Evolutionary conservation across 1,140 invertebrate species (phyloP).

Genomic region (Brachionus asplanchnoidis): DNA sequence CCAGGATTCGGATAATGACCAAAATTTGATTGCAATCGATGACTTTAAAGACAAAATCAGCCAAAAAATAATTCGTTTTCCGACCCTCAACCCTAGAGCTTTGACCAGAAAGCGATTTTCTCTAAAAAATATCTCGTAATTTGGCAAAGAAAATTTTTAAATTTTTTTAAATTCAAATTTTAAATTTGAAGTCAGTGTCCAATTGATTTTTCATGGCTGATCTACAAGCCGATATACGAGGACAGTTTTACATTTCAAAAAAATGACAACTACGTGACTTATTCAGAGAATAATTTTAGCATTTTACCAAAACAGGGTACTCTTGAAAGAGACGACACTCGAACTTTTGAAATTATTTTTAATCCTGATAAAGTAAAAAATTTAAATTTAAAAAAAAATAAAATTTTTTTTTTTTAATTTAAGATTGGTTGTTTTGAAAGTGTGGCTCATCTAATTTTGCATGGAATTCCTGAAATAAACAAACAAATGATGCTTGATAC

Average conservation of each 20-base stretch:
- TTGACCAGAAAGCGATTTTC: background rate
- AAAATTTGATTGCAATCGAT: background rate
- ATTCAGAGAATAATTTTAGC: background rate
- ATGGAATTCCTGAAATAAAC: conserved; percentile 47
- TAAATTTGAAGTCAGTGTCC: background rate
- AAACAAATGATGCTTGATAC: conserved; percentile 41
- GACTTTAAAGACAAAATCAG: conserved; percentile 27
- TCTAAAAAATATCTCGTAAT: conserved; percentile 30
- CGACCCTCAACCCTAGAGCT: background rate
- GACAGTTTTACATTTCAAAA: background rate
- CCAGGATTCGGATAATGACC: background rate
- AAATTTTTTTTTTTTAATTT: background rate
- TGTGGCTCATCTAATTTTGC: conserved; percentile 52
- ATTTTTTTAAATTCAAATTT: background rate
- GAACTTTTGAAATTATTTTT: conserved; percentile 42
- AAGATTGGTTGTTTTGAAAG: conserved; percentile 51
- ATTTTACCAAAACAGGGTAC: conserved; percentile 31
- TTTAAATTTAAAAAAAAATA: background rate
- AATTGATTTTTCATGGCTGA: conserved; percentile 37
- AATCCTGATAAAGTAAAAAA: background rate
- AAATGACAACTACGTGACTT: background rate
- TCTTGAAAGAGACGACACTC: conserved; percentile 15
- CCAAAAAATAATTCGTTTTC: background rate
- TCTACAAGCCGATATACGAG: conserved; percentile 7
- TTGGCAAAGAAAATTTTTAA: background rate